Evolutionary conservation across 2,888 invertebrate genomes (phyloP).

Genomic region (Brachycybe producta): DNA sequence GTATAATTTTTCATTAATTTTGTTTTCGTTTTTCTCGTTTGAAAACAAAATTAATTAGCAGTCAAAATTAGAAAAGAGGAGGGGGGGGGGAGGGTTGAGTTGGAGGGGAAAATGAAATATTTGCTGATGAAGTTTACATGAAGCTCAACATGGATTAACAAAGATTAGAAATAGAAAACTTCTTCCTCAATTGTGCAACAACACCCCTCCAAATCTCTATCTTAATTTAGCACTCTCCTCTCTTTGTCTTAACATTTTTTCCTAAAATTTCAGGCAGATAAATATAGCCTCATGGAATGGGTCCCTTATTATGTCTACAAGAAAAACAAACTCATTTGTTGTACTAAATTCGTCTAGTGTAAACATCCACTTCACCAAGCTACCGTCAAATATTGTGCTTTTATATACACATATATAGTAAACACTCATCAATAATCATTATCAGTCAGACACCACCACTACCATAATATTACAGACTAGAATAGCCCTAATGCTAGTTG

Average conservation of each 20-base stretch:
- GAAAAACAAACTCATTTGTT: constrained; percentile 10
- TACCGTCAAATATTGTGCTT: too few species aligned
- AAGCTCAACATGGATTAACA: constrained; percentile 7
- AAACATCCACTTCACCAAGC: too few species aligned
- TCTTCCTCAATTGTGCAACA: not conserved
- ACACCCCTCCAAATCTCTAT: not conserved
- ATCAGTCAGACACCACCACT: too few species aligned
- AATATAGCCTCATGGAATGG: too few species aligned
- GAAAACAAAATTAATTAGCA: constrained; percentile 11
- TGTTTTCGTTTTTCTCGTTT: too few species aligned
- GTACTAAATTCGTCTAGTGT: constrained; percentile 8
- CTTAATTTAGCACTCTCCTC: not conserved
- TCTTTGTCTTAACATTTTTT: too few species aligned
- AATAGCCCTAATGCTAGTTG: too few species aligned
- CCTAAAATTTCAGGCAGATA: too few species aligned
- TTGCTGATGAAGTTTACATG: constrained; percentile 12
- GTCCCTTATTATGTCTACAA: too few species aligned
- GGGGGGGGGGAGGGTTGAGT: constrained; percentile 5
- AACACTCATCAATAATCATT: constrained; percentile 12
- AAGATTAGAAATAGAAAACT: constrained; percentile 2
- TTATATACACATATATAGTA: not conserved
- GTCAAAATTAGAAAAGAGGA: too few species aligned
- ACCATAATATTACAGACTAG: too few species aligned
- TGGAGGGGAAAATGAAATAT: constrained; percentile 11
- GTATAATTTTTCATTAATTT: too few species aligned